Percentiles rank a stretch among this genome's conserved stretches.
Evolutionary conservation across 92 coral and sea anemone genomes (phyloP).

Genomic region (Bergia sp.): DNA sequence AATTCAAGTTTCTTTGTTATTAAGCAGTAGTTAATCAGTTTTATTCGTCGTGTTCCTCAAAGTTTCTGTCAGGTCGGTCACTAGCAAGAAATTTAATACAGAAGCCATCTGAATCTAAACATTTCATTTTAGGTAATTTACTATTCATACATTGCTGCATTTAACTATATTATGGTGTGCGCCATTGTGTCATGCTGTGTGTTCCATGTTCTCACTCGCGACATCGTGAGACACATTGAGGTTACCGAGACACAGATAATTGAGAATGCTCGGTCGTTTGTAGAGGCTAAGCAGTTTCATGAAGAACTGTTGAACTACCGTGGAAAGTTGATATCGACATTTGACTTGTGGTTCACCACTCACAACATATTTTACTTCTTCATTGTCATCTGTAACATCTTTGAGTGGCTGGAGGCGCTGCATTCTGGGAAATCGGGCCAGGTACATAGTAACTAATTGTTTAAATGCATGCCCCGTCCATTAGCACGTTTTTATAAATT

Average conservation of each 20-base stretch:
- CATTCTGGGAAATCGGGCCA: slow-evolving; percentile 28
- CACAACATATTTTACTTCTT: slow-evolving; percentile 64
- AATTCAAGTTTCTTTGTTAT: too few species aligned
- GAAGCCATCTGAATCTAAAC: too few species aligned
- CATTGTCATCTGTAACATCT: slow-evolving; percentile 59
- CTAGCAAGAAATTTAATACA: too few species aligned
- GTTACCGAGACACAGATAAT: slow-evolving; percentile 47
- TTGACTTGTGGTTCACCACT: slow-evolving; percentile 65
- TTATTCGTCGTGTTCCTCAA: too few species aligned
- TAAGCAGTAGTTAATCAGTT: too few species aligned
- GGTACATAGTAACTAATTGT: background rate
- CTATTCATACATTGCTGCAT: slow-evolving; percentile 48
- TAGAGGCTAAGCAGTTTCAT: slow-evolving; percentile 54
- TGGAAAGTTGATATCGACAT: slow-evolving; percentile 49
- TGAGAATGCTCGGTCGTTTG: slow-evolving; percentile 40
- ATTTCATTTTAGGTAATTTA: slow-evolving; percentile 28
- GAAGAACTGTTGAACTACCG: slow-evolving; percentile 59
- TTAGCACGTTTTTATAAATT: too few species aligned
- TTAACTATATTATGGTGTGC: slow-evolving; percentile 48
- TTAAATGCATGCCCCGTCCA: too few species aligned
- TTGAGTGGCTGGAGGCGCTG: slow-evolving; percentile 61
- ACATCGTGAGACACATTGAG: slow-evolving; percentile 58
- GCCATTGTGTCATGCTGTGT: slow-evolving; percentile 69
- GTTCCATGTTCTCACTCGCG: slow-evolving; percentile 60
- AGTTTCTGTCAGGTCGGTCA: too few species aligned